Evolutionary conservation across 2,888 invertebrate genomes (phyloP).

Genomic region (Stenurella melanura): DNA sequence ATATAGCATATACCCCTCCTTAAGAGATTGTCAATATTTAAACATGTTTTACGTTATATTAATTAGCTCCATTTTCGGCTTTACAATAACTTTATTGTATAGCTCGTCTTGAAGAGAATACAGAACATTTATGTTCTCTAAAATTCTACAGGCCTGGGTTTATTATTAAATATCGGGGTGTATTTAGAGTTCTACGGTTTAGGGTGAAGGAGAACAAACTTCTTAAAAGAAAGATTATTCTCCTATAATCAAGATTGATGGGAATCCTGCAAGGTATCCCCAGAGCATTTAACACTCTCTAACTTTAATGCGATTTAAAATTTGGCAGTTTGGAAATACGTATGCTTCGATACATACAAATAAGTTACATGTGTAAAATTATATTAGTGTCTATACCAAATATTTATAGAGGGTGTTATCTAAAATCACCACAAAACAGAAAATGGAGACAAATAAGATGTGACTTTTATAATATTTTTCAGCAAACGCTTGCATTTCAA

Average conservation of each 20-base stretch:
- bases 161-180: conserved; percentile 31
- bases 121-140: background rate
- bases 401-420: too few relatives aligned
- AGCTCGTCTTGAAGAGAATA: too few relatives aligned
- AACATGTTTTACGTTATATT: too few relatives aligned
- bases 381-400: too few relatives aligned
- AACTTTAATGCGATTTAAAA: conserved; percentile 24
- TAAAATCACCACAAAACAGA: too few relatives aligned
- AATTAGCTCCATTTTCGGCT: too few relatives aligned
- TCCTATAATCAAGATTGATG: conserved; percentile 39
- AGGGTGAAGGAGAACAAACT: conserved; percentile 30
- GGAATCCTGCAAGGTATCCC: conserved; percentile 32
- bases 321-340: conserved; percentile 13
- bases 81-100: too few relatives aligned
- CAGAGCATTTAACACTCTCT: conserved; percentile 24
- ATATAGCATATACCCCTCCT: too few relatives aligned
- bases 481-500: too few relatives aligned
- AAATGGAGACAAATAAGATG: too few relatives aligned
- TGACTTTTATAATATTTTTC: too few relatives aligned
- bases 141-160: conserved; percentile 25
- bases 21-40: too few relatives aligned
- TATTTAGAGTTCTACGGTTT: conserved; percentile 20
- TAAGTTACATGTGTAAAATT: background rate
- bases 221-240: conserved; percentile 41
- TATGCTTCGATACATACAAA: background rate